These are phyloP conservation scores for Ischnura elegans DNA, from an alignment of 2,888 invertebrate species.

Conservation along the genomic window DNA sequence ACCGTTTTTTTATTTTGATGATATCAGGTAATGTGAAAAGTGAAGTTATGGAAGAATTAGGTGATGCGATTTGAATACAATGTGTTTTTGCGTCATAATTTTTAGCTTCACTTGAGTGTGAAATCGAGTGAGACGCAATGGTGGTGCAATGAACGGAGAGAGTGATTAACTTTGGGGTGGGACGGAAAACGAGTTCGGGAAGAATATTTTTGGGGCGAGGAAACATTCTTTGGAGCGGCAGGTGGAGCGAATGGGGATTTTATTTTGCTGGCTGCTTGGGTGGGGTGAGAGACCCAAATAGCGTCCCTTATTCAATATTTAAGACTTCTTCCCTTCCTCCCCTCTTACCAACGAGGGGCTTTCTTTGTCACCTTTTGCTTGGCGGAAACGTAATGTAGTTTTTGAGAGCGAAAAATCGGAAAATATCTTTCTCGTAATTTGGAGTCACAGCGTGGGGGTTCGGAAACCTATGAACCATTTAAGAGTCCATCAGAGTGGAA, in stretches of 20 bases:
- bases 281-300: background rate
- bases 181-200: background rate
- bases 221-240: background rate
- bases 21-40: too few relatives aligned
- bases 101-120: too few relatives aligned
- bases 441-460: background rate
- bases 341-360: too few relatives aligned
- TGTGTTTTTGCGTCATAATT: too few relatives aligned
- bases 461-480: background rate
- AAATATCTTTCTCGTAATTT: background rate
- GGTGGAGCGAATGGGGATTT: background rate
- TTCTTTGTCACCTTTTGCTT: background rate
- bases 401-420: background rate
- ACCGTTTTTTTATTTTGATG: too few relatives aligned
- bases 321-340: background rate
- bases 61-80: too few relatives aligned
- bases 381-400: background rate
- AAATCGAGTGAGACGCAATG: too few relatives aligned
- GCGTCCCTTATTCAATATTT: constrained; percentile 31
- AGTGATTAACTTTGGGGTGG: background rate
- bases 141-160: background rate
- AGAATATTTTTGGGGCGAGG: background rate
- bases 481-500: constrained; percentile 3
- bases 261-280: background rate
- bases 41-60: too few relatives aligned